These are phyloP conservation scores for Xiphorhynchus elegans DNA, from an alignment of 2,113 vertebrate species.

Conservation along the genomic window DNA sequence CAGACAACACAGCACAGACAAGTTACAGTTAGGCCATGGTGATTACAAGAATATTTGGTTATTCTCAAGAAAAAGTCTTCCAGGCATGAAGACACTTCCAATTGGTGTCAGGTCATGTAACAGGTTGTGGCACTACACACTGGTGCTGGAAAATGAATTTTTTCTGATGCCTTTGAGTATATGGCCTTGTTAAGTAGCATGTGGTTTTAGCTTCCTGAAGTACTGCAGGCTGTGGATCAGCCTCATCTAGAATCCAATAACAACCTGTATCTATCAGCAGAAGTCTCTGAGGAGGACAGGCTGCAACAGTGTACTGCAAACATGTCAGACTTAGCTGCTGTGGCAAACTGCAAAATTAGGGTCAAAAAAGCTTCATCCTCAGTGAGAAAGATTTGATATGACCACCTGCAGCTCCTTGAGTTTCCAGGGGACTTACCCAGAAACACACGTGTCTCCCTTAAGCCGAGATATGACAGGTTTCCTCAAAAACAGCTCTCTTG, in stretches of 20 bases:
- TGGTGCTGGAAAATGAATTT: not conserved
- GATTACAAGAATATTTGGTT: not conserved
- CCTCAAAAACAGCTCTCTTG: not conserved
- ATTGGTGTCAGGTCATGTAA: not conserved
- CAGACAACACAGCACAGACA: not conserved
- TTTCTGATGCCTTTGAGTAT: not conserved
- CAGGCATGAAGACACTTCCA: not conserved
- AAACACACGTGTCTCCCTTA: accelerated
- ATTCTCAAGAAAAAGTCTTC: not conserved
- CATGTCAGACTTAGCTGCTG: not conserved
- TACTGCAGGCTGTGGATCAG: not conserved
- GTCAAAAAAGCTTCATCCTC: not conserved
- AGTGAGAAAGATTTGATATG: not conserved
- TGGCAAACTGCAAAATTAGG: not conserved
- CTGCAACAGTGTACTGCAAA: not conserved
- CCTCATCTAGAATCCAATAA: not conserved
- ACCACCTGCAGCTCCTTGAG: not conserved
- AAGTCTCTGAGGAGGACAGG: not conserved
- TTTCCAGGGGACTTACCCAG: not conserved
- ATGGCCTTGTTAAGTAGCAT: not conserved
- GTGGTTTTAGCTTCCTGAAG: not conserved
- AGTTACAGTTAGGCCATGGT: not conserved
- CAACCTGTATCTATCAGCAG: not conserved
- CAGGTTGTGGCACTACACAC: not conserved
- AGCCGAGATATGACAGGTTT: not conserved